Evolutionary conservation across 2,797 vertebrate genomes (phyloP).

Genomic region (Mormyrops boulengeri): DNA sequence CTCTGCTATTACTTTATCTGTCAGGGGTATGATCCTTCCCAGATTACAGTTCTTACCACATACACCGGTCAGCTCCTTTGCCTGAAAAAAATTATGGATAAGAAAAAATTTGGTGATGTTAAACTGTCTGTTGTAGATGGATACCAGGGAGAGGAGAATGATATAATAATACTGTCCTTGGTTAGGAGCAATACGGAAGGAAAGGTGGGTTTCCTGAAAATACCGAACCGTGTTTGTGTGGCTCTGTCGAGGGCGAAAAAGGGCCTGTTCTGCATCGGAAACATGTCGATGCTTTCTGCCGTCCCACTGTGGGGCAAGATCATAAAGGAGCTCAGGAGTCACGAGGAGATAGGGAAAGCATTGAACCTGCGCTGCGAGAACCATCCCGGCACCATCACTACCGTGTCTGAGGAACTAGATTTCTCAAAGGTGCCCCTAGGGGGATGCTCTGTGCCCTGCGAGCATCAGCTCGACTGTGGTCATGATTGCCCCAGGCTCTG

Average conservation of each 20-base stretch:
- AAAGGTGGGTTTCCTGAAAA: constrained; percentile 35
- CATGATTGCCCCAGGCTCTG: constrained; percentile 31
- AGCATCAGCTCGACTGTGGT: constrained; percentile 29
- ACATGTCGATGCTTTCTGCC: constrained; percentile 32
- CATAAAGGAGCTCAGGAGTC: constrained; percentile 13
- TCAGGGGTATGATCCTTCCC: constrained; percentile 36
- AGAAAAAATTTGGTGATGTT: constrained; percentile 22
- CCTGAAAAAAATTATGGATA: constrained; percentile 32
- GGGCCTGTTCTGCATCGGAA: constrained; percentile 38
- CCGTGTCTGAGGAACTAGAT: constrained; percentile 24
- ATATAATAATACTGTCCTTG: constrained; percentile 39
- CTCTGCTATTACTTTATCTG: constrained; percentile 36
- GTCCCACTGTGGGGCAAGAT: constrained; percentile 35
- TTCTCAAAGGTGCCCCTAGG: constrained; percentile 32
- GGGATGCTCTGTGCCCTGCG: constrained; percentile 33
- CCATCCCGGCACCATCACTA: constrained; percentile 23
- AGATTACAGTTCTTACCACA: constrained; percentile 40
- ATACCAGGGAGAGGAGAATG: constrained; percentile 43
- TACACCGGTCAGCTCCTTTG: constrained; percentile 37
- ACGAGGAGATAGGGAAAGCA: constrained; percentile 17
- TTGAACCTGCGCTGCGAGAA: constrained; percentile 33
- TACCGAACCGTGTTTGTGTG: constrained; percentile 39
- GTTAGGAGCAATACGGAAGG: constrained; percentile 36
- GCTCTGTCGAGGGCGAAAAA: constrained; percentile 40
- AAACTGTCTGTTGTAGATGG: constrained; percentile 38